Conservation (phyloP, 2,113 vertebrate genomes). For the Tragulus kanchil region DNA sequence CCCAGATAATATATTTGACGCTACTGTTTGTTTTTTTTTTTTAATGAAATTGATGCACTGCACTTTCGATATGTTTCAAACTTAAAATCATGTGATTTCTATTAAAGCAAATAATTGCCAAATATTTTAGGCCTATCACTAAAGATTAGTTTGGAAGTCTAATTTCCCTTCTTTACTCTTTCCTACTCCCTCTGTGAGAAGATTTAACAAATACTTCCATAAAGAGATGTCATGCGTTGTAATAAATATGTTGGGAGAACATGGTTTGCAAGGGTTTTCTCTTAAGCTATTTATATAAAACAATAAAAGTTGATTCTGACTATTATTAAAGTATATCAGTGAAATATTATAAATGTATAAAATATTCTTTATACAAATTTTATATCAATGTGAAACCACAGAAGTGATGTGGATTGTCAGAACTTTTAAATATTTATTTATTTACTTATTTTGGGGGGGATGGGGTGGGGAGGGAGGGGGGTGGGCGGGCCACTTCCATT, state of each 20-base stretch:
- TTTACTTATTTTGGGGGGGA: no score
- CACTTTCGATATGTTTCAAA: constrained; percentile 69
- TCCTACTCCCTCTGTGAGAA: background rate
- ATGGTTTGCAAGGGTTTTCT: constrained; percentile 55
- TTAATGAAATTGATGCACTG: constrained; percentile 66
- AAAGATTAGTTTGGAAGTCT: constrained; percentile 49
- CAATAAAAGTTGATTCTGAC: constrained; percentile 67
- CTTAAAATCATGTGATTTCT: constrained; percentile 30
- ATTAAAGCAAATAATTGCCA: constrained; percentile 60
- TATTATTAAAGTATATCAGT: constrained; percentile 59
- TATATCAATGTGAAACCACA: background rate
- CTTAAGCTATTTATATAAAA: constrained; percentile 69
- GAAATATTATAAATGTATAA: constrained; percentile 32
- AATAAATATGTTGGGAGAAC: constrained; percentile 50
- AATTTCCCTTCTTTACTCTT: background rate
- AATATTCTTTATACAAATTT: constrained; percentile 6
- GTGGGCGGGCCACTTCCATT: no score
- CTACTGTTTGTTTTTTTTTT: constrained; percentile 62
- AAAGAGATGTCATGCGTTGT: constrained; percentile 44
- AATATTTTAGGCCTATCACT: constrained; percentile 17
- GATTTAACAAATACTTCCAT: background rate
- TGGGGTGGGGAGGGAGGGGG: no score
- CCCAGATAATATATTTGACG: constrained; percentile 52
- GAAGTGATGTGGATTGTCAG: background rate
- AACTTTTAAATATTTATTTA: background rate